phyloP scores from a whole-genome alignment of 2,797 vertebrate species.

The Semotilus atromaculatus region DNA sequence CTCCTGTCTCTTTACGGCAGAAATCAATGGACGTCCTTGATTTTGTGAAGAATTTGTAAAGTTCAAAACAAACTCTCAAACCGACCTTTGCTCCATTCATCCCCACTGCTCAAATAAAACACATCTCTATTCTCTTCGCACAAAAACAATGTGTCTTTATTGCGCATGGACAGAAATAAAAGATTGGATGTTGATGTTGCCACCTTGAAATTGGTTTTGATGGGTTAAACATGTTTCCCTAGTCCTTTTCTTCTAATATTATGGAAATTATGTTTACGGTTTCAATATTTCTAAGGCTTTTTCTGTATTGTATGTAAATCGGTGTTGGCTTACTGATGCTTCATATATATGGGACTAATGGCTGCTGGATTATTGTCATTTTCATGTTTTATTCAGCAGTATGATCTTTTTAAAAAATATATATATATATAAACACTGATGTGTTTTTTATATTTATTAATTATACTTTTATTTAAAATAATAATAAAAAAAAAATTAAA shows the following conservation, averaged over 20 bases:
- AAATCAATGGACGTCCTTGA: constrained; percentile 60
- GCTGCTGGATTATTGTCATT: background rate
- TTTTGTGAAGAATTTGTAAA: constrained; percentile 54
- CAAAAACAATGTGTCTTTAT: constrained; percentile 42
- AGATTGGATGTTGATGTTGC: constrained; percentile 16
- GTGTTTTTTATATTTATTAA: too few species aligned
- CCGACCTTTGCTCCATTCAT: constrained; percentile 50
- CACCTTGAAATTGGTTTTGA: background rate
- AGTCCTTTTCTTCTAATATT: background rate
- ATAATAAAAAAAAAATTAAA: too few species aligned
- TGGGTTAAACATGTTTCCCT: background rate
- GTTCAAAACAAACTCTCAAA: constrained; percentile 53
- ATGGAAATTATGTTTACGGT: background rate
- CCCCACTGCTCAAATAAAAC: constrained; percentile 50
- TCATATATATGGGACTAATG: background rate
- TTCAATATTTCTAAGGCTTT: background rate
- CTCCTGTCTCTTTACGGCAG: constrained; percentile 37
- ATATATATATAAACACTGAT: too few species aligned
- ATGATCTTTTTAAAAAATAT: too few species aligned
- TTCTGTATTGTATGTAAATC: background rate
- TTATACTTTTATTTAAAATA: too few species aligned
- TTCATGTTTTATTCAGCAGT: background rate
- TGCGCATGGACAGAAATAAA: background rate
- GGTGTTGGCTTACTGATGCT: background rate
- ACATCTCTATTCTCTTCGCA: constrained; percentile 46